A percentile compares a stretch with the other conserved stretches of the same genome.
Evolutionary conservation across 2,113 vertebrate species (phyloP).

Genomic region (Hippocampus barbouri): DNA sequence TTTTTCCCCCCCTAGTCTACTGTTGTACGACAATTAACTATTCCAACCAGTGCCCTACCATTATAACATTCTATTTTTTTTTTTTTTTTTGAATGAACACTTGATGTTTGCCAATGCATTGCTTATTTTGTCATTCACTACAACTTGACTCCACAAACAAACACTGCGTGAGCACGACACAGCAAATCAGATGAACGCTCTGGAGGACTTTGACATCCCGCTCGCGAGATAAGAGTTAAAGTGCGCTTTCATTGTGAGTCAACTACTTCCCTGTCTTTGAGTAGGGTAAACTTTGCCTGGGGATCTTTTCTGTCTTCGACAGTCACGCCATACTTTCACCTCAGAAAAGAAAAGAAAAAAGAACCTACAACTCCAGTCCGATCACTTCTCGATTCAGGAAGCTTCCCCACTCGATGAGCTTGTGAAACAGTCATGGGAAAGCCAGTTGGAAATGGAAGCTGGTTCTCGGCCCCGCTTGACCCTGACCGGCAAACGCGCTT

Average conservation of each 20-base stretch:
- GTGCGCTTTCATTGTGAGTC: background rate
- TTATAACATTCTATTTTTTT: no score
- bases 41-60: no score
- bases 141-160: background rate
- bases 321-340: background rate
- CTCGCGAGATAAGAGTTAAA: background rate
- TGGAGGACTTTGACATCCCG: background rate
- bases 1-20: no score
- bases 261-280: background rate
- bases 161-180: background rate
- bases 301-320: background rate
- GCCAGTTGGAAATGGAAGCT: background rate
- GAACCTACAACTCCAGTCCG: conserved; percentile 1
- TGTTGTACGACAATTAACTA: no score
- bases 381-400: background rate
- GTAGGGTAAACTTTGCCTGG: background rate
- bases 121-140: no score
- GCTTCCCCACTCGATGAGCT: background rate
- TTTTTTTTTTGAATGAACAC: no score
- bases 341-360: background rate
- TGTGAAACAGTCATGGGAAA: background rate
- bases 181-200: background rate
- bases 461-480: no score
- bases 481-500: no score
- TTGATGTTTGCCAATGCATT: no score